phyloP scores from a whole-genome alignment of 1,140 invertebrate species.

The Macrostomum lignano region DNA sequence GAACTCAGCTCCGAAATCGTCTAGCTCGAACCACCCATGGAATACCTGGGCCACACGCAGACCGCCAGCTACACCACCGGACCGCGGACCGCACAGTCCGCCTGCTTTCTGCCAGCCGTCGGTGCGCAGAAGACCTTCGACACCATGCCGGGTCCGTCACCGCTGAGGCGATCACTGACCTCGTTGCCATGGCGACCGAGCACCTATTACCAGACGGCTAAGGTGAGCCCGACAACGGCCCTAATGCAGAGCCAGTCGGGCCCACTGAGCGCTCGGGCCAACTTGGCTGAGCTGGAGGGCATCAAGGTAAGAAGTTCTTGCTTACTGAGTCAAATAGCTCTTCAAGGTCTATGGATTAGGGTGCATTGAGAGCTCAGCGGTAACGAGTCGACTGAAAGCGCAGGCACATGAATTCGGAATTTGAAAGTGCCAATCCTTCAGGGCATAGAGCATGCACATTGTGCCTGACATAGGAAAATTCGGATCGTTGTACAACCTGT shows the following conservation, averaged over 20 bases:
- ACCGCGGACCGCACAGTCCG: conserved; percentile 8
- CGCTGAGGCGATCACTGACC: conserved; percentile 19
- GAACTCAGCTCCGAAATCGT: too few species aligned
- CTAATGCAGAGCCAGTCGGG: conserved; percentile 13
- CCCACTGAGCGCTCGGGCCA: conserved; percentile 15
- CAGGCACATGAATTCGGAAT: too few species aligned
- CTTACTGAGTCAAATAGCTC: too few species aligned
- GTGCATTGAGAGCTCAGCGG: too few species aligned
- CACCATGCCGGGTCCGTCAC: conserved; percentile 14
- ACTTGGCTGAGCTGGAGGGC: conserved; percentile 19
- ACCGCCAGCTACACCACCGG: conserved; percentile 27
- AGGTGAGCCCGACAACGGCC: conserved; percentile 7
- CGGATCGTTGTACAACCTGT: too few species aligned
- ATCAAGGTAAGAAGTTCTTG: too few species aligned
- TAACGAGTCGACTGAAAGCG: too few species aligned
- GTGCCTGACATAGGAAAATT: too few species aligned
- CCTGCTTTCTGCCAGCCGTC: conserved; percentile 6
- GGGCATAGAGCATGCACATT: too few species aligned
- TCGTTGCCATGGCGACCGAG: conserved; percentile 26
- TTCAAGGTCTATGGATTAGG: too few species aligned
- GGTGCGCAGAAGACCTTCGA: conserved; percentile 5
- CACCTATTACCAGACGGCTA: conserved; percentile 23
- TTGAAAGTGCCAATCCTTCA: too few species aligned
- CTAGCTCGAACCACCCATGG: too few species aligned
- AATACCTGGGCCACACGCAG: conserved; percentile 25